phyloP scores from a whole-genome alignment of 2,797 vertebrate genomes.

The Lates japonicus region DNA sequence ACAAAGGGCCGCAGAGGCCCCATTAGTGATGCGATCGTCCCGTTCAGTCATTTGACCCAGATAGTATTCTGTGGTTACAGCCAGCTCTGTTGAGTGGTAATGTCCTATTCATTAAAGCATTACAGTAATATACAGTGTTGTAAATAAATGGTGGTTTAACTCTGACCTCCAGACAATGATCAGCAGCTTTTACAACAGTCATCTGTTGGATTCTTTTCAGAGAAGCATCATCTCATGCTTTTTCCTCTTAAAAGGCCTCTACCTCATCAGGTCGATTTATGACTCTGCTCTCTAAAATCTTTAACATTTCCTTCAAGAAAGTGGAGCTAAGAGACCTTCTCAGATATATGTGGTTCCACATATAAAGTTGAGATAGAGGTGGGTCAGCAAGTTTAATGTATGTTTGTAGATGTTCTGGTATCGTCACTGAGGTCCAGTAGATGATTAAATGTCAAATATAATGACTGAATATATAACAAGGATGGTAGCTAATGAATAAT shows the following conservation, averaged over 20 bases:
- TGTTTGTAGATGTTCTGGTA: background rate
- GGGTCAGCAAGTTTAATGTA: background rate
- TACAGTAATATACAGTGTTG: background rate
- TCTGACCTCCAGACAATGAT: background rate
- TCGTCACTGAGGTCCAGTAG: background rate
- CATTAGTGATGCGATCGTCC: constrained; percentile 48
- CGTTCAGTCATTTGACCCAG: constrained; percentile 64
- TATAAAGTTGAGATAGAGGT: constrained; percentile 3
- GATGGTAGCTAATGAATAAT: background rate
- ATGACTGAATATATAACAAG: background rate
- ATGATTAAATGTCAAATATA: background rate
- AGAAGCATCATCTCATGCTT: background rate
- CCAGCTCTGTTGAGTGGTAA: constrained; percentile 16
- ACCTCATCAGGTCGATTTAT: constrained; percentile 7
- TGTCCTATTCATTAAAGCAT: constrained; percentile 33
- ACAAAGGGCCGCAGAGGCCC: constrained; percentile 56
- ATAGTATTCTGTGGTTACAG: constrained; percentile 53
- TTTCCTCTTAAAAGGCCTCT: background rate
- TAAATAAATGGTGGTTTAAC: background rate
- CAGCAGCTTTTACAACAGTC: background rate
- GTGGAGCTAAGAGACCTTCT: background rate
- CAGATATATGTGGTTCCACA: background rate
- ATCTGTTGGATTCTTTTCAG: background rate
- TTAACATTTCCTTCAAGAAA: background rate
- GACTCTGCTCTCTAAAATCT: background rate